Evolutionary conservation across 2,888 invertebrate genomes (phyloP).

Genomic region (Drosophila koepferae): DNA sequence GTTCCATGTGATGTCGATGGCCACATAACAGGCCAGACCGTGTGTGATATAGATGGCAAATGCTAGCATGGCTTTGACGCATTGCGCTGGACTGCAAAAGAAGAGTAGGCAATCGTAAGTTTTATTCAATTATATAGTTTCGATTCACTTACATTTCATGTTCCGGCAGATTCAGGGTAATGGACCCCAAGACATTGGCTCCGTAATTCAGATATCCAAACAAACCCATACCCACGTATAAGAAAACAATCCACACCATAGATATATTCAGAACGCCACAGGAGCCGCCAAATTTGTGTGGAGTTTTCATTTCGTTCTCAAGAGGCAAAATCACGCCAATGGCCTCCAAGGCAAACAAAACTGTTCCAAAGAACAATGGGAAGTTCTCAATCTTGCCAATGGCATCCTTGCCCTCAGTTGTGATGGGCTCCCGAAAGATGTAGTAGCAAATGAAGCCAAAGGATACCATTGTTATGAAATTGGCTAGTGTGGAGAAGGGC

Average conservation of each 20-base stretch:
- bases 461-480: conserved; percentile 92
- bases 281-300: conserved; percentile 91
- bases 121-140: background rate
- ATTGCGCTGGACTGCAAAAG: conserved; percentile 88
- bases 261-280: conserved; percentile 94
- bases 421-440: conserved; percentile 90
- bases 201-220: conserved; percentile 97
- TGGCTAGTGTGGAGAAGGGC: conserved; percentile 95
- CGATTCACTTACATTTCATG: conserved; percentile 87
- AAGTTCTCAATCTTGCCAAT: conserved; percentile 89
- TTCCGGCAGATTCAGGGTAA: conserved; percentile 93
- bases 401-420: conserved; percentile 87
- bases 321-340: conserved; percentile 93
- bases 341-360: conserved; percentile 97
- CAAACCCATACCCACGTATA: conserved; percentile 96
- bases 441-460: conserved; percentile 95
- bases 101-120: background rate
- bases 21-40: conserved; percentile 97
- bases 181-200: conserved; percentile 89
- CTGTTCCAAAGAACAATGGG: conserved; percentile 98
- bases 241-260: conserved; percentile 92
- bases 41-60: conserved; percentile 96
- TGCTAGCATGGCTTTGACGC: conserved; percentile 90
- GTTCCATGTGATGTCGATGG: conserved; percentile 96
- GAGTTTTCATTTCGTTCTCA: conserved; percentile 97